Conservation (phyloP, 2,113 vertebrate genomes). For the Myanophis thanlyinensis region DNA sequence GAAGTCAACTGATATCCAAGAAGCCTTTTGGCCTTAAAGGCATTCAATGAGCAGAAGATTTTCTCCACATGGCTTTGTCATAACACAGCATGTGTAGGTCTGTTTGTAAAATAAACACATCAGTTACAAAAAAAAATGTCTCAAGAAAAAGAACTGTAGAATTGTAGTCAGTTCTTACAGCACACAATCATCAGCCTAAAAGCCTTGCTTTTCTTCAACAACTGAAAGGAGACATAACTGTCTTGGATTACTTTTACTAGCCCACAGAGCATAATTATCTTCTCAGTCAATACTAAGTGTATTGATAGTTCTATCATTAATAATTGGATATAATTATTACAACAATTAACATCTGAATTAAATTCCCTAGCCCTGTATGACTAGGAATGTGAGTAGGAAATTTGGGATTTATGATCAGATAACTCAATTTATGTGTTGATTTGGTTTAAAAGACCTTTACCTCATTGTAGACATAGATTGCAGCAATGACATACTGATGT, state of each 20-base stretch:
- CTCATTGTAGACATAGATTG: not conserved
- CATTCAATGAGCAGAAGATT: constrained; percentile 45
- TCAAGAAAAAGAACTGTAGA: constrained; percentile 14
- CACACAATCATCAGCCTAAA: not conserved
- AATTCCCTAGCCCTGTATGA: not conserved
- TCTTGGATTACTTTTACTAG: not conserved
- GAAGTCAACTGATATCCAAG: constrained; percentile 48
- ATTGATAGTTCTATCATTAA: not conserved
- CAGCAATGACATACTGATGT: not conserved
- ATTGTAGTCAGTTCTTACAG: not conserved
- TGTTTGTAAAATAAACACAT: constrained; percentile 57
- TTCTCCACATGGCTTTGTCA: constrained; percentile 49
- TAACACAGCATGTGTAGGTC: constrained; percentile 30
- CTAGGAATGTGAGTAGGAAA: not conserved
- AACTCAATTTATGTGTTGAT: not conserved
- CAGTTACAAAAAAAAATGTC: constrained; percentile 19
- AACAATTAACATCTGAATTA: not conserved
- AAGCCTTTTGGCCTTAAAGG: constrained; percentile 44
- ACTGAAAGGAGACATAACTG: not conserved
- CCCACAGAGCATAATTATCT: not conserved
- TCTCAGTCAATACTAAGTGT: not conserved
- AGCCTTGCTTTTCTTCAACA: not conserved
- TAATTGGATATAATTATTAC: not conserved
- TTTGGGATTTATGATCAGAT: not conserved
- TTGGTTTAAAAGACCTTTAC: not conserved